Evolutionary conservation across 1,140 invertebrate genomes (phyloP).

Genomic region (Drosophila seguyi): DNA sequence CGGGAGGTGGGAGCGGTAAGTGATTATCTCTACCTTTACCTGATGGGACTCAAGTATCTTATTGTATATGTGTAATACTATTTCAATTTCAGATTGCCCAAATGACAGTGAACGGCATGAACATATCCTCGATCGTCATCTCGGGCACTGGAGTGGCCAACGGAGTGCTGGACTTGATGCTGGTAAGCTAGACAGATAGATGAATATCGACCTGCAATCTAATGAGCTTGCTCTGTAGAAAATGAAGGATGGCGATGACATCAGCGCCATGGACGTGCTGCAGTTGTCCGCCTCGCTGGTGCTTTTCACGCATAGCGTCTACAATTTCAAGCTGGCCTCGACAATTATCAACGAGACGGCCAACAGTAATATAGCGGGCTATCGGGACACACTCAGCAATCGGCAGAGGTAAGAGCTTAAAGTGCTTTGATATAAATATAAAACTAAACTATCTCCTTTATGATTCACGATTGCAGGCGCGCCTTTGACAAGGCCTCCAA

Average conservation of each 20-base stretch:
- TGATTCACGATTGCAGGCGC: conserved; percentile 39
- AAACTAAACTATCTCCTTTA: neutral
- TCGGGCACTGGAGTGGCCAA: conserved; percentile 65
- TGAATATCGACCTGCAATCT: too few species aligned
- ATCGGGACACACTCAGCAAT: conserved; percentile 64
- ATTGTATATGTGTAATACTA: neutral
- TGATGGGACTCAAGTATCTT: too few species aligned
- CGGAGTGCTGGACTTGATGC: conserved; percentile 56
- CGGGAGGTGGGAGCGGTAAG: conserved; percentile 67
- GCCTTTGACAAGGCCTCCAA: conserved; percentile 70
- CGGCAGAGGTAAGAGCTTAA: conserved; percentile 44
- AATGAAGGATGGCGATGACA: conserved; percentile 62
- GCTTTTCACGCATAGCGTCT: conserved; percentile 67
- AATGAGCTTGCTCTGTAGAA: conserved; percentile 36
- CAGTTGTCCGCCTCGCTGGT: conserved; percentile 72
- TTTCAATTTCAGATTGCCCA: conserved; percentile 63
- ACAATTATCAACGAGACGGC: conserved; percentile 63
- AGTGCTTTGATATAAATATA: neutral
- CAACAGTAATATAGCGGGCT: conserved; percentile 40
- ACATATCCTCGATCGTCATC: conserved; percentile 65
- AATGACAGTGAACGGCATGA: conserved; percentile 67
- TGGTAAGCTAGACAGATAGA: conserved; percentile 39
- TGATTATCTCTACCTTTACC: neutral
- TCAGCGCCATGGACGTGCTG: conserved; percentile 59
- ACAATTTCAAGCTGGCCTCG: conserved; percentile 72